Conservation (phyloP, 2,113 vertebrate species). For the Tupaia tana region DNA sequence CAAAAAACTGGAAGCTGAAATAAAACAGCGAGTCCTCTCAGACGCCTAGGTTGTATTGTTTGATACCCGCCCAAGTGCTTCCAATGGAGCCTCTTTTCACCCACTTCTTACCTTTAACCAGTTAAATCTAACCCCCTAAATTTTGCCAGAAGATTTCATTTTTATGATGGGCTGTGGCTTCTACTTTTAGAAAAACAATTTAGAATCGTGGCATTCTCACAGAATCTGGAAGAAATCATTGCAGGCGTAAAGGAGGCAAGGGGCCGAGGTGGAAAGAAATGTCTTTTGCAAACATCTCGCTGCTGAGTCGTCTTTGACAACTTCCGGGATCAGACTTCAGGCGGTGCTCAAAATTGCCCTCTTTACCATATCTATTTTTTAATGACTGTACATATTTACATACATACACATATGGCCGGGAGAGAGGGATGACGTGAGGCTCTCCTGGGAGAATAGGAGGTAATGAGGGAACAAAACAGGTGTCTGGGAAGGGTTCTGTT, state of each 20-base stretch:
- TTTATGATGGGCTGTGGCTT: neutral
- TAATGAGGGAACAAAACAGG: conserved; percentile 60
- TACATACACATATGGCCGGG: conserved; percentile 16
- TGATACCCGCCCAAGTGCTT: neutral
- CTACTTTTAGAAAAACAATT: conserved; percentile 12
- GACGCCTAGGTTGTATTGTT: neutral
- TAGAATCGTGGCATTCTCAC: neutral
- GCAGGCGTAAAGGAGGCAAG: neutral
- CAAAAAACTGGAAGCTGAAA: conserved; percentile 27
- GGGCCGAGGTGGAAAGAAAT: neutral
- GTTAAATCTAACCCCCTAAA: neutral
- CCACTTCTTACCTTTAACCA: neutral
- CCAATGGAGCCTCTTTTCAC: neutral
- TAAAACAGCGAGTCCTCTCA: neutral
- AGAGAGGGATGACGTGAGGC: conserved; percentile 33
- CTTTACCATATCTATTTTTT: conserved; percentile 42
- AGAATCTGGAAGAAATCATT: neutral
- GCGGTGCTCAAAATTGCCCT: neutral
- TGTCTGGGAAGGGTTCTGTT: neutral
- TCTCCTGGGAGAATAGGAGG: neutral
- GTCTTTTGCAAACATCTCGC: neutral
- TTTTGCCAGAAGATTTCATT: conserved; percentile 34
- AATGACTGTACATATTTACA: conserved; percentile 64
- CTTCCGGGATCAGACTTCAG: conserved; percentile 59
- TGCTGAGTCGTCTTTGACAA: neutral